Evolutionary conservation across 2,797 vertebrate genomes (phyloP).

Genomic region (Scarus forsteni): DNA sequence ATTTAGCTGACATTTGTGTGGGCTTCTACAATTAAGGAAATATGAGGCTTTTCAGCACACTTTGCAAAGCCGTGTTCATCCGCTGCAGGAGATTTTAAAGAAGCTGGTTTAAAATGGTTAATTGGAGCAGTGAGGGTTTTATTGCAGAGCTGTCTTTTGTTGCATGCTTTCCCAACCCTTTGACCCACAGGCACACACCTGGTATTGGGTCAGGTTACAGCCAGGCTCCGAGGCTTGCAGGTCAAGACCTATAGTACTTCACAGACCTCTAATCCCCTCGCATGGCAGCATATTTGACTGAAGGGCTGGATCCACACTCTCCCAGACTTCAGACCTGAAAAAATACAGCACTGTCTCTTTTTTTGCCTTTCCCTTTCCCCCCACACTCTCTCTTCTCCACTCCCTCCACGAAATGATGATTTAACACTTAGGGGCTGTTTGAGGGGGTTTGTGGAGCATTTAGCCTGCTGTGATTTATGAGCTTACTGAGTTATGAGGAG

Average conservation of each 20-base stretch:
- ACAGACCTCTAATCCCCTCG: constrained; percentile 86
- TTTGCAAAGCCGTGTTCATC: constrained; percentile 48
- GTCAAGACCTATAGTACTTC: constrained; percentile 91
- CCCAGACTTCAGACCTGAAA: constrained; percentile 69
- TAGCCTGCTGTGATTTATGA: constrained; percentile 84
- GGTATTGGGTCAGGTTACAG: constrained; percentile 94
- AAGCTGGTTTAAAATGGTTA: constrained; percentile 80
- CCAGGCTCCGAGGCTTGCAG: constrained; percentile 85
- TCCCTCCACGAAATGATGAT: constrained; percentile 77
- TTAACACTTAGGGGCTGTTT: constrained; percentile 83
- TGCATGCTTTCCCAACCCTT: constrained; percentile 86
- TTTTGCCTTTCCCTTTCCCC: constrained; percentile 37
- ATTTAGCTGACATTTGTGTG: constrained; percentile 81
- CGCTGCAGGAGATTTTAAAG: constrained; percentile 51
- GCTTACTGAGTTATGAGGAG: constrained; percentile 80
- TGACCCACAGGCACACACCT: constrained; percentile 98
- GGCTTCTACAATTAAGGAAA: constrained; percentile 76
- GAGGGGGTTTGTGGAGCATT: constrained; percentile 80
- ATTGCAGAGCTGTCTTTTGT: constrained; percentile 82
- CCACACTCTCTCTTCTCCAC: constrained; percentile 57
- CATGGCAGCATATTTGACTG: constrained; percentile 86
- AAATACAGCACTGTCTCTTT: constrained; percentile 66
- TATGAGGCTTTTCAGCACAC: constrained; percentile 63
- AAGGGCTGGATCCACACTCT: constrained; percentile 72
- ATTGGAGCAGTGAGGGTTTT: constrained; percentile 85